Evolutionary conservation across 2,797 vertebrate species (phyloP), one percentile per base, ranked within the genome.

Genomic region (Numenius phaeopus): DNA sequence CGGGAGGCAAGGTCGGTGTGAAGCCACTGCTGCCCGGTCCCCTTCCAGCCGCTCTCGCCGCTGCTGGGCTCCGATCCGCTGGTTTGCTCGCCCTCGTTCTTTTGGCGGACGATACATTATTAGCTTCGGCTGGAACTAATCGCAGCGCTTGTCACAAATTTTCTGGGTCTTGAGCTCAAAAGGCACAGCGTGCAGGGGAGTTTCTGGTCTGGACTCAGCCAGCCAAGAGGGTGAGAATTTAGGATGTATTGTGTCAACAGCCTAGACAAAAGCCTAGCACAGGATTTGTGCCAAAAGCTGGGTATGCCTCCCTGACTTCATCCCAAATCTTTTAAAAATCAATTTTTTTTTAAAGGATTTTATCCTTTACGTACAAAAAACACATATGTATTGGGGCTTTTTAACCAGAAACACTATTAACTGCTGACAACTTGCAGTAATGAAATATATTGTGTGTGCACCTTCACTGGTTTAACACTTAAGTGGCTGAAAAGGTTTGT

Each of bases 361-460:
- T 84, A 40, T 83, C 9, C 6, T 70, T 83, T 30, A 21, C 4
- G 14, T 11, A 3, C 23, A 75, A 87, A 94, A 55, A 30, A 1
- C 17, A 17, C 9, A 10, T 34, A 39, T 0, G 0, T 47, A 29
- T 29, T 57, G 4, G 2, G 2, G 1, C 11, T 67, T 78, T 77
- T 64, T 39, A 71, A 58, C 7, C 9, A 40, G 23, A 64, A 61
- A 39, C 23, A 21, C 17, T 54, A 29, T 44, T 73, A 80, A 42
- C 10, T 75, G 27, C 29, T 24, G 46, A 44, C 10, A 75, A 10
- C 17, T 83, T 71, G 64, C 40, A 78, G 37, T 19, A 88, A 12
- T 18, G 61, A 66, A 79, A 70, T 47, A 44, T 14, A 23, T 4
- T 32, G 10, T 50, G 13, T 1, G 2, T 42, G 11, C 2, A 29